These are phyloP conservation scores for Drosophila pseudoobscura DNA, from an alignment of 1,140 invertebrate genomes.

Conservation along the genomic window DNA sequence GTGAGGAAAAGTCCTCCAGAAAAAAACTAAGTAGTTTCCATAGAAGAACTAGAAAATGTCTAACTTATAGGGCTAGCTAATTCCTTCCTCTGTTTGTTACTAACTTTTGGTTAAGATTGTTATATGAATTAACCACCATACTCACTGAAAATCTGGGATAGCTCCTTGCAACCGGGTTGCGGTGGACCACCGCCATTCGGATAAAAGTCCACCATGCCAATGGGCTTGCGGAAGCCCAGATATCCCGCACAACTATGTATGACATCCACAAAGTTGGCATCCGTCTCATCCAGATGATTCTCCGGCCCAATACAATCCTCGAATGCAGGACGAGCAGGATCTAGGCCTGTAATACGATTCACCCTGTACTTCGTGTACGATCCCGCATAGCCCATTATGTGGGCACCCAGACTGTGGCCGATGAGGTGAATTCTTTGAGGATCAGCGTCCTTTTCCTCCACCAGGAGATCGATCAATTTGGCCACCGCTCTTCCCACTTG, in stretches of 20 bases:
- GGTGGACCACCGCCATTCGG: constrained; percentile 89
- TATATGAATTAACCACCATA: neutral
- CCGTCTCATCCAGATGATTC: constrained; percentile 86
- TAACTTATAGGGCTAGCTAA: too few relatives aligned
- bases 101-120: too few relatives aligned
- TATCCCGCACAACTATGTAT: constrained; percentile 89
- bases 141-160: constrained; percentile 84
- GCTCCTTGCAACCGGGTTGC: constrained; percentile 90
- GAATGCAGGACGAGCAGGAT: constrained; percentile 91
- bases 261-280: constrained; percentile 91
- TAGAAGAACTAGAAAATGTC: too few relatives aligned
- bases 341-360: constrained; percentile 88
- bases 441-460: constrained; percentile 84
- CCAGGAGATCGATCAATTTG: constrained; percentile 86
- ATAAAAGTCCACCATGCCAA: constrained; percentile 92
- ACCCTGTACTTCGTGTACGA: constrained; percentile 85
- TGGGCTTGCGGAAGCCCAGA: constrained; percentile 85
- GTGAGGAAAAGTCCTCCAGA: too few relatives aligned
- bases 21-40: too few relatives aligned
- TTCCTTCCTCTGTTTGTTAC: too few relatives aligned
- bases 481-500: constrained; percentile 87
- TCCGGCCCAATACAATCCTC: constrained; percentile 85
- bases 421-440: constrained; percentile 87
- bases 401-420: constrained; percentile 94
- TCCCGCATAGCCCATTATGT: constrained; percentile 93